These are phyloP conservation scores for Phyllotreta cruciferae DNA, from an alignment of 2,888 invertebrate genomes.

Conservation along the genomic window DNA sequence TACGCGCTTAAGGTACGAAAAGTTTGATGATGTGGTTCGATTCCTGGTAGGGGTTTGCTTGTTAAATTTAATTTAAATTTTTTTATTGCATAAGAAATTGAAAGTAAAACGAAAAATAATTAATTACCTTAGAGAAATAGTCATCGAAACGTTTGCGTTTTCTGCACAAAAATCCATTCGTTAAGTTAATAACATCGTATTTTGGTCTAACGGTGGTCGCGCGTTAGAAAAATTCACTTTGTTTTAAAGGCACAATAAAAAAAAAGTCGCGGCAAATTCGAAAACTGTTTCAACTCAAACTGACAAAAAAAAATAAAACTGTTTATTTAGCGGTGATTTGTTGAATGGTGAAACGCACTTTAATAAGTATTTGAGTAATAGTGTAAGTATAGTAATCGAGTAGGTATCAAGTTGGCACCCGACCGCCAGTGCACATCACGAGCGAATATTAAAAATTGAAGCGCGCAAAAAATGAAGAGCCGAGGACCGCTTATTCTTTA, in stretches of 20 bases:
- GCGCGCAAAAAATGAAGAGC: conserved; percentile 59
- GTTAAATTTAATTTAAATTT: not conserved
- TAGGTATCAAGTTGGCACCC: conserved; percentile 23
- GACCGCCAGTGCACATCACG: conserved; percentile 53
- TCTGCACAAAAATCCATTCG: conserved; percentile 45
- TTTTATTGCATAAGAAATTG: not conserved
- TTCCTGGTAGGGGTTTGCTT: too few species aligned
- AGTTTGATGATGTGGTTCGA: too few species aligned
- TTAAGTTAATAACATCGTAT: conserved; percentile 44
- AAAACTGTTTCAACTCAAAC: conserved; percentile 21
- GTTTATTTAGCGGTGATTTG: conserved; percentile 35
- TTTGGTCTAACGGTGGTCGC: not conserved
- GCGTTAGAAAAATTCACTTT: conserved; percentile 38
- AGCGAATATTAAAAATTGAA: conserved; percentile 61
- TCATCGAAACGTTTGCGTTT: conserved; percentile 44
- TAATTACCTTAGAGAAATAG: conserved; percentile 44
- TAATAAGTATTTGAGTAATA: conserved; percentile 29
- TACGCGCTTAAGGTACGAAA: too few species aligned
- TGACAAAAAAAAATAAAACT: conserved; percentile 42
- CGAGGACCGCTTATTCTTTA: conserved; percentile 60
- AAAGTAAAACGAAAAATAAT: not conserved
- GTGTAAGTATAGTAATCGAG: conserved; percentile 6
- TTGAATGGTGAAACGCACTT: conserved; percentile 21
- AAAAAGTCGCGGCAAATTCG: conserved; percentile 50
- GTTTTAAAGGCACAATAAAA: conserved; percentile 46